Percentiles rank a stretch among this genome's conserved stretches.
These are phyloP conservation scores for Tolypeutes matacus DNA, from an alignment of 2,797 vertebrate genomes.

Conservation along the genomic window DNA sequence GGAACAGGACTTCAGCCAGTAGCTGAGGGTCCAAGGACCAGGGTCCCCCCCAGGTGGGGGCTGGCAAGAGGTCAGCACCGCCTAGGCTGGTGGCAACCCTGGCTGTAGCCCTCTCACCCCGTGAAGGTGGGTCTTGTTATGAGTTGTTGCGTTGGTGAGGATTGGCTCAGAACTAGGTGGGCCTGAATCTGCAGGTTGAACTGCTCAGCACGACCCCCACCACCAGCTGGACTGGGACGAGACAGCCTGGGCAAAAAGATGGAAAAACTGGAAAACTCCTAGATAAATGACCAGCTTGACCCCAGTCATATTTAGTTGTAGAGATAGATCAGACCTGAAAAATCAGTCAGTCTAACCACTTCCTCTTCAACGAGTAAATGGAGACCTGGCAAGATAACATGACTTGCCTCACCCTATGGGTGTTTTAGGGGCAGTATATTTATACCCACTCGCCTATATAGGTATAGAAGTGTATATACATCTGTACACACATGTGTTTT, in stretches of 20 bases:
- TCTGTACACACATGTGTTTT: too few relatives aligned
- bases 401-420: neutral
- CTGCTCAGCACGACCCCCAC: neutral
- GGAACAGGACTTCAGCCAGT: neutral
- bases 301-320: accelerated
- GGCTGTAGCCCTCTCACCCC: neutral
- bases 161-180: neutral
- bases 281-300: neutral
- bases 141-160: accelerated
- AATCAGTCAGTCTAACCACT: neutral
- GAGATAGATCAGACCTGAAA: neutral
- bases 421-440: neutral
- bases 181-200: neutral
- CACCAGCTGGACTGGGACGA: neutral
- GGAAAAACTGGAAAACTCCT: neutral
- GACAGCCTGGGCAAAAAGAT: neutral
- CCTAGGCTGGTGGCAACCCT: neutral
- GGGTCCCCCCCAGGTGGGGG: neutral
- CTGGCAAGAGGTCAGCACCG: neutral
- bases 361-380: neutral
- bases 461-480: too few relatives aligned
- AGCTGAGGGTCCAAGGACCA: neutral
- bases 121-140: neutral
- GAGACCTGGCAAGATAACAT: neutral
- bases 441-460: too few relatives aligned